Conservation (phyloP, 2,113 vertebrate genomes). For the Tenebrosternarchus preto region DNA sequence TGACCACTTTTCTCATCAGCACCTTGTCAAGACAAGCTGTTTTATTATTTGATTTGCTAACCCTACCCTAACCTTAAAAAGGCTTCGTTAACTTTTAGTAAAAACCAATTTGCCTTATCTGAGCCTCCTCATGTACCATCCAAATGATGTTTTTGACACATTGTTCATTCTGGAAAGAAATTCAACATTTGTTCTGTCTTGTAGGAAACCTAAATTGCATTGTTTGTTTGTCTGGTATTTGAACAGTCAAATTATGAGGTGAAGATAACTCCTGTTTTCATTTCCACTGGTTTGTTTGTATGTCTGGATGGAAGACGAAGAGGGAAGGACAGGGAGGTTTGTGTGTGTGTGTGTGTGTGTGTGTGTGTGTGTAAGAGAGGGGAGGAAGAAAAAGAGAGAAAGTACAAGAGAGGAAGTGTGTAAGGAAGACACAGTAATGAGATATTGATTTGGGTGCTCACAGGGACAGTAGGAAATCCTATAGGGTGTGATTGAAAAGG, state of each 20-base stretch:
- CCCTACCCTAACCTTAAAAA: too few species aligned
- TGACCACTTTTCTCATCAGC: background rate
- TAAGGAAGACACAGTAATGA: constrained; percentile 57
- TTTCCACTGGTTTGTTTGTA: background rate
- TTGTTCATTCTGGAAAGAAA: background rate
- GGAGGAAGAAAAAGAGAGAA: background rate
- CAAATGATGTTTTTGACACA: background rate
- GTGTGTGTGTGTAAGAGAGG: background rate
- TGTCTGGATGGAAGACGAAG: too few species aligned
- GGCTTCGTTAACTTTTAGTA: too few species aligned
- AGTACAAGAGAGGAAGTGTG: constrained; percentile 40
- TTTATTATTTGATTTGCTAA: too few species aligned
- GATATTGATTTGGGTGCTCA: constrained; percentile 64
- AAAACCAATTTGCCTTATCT: too few species aligned
- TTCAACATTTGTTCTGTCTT: background rate
- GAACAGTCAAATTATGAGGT: background rate
- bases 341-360: constrained; percentile 9
- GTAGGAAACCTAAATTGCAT: background rate
- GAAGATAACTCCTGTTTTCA: background rate
- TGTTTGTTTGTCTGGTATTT: background rate
- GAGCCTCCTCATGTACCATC: too few species aligned
- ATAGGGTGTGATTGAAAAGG: constrained; percentile 59
- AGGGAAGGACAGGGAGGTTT: too few species aligned
- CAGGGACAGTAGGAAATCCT: constrained; percentile 58
- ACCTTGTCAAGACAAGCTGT: background rate